Base-by-base conservation (phyloP, 1,140 invertebrate species). In the Micrasema minimum region DNA sequence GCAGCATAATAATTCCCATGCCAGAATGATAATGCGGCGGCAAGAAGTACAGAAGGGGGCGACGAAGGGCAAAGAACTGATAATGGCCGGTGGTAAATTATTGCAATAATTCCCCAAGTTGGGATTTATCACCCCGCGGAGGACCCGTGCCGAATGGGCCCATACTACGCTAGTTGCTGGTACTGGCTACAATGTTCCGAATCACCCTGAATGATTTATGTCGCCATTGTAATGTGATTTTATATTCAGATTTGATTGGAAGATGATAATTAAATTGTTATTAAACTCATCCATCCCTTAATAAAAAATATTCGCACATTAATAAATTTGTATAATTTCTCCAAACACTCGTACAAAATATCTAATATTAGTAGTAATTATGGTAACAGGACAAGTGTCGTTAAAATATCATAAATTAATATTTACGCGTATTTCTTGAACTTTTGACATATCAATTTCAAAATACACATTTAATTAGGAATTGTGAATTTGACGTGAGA, bases 41-140 rank as follows among this genome's bases (percentile, higher is more conserved):
- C n/a, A 62, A 2, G 26, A 50, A 31, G 31, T 51, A 18, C 23
- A 16, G 22, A 20, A 53, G 73, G 50, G 64, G 41, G 70, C 70
- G 74, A 72, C 74, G 74, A 75, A 70, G 74, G 74, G 70, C 74
- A 75, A 75, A 75, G 74, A 75, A 71, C 74, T 75, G 74, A 75
- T 75, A 75, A 75, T 75, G 74, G 70, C 51, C 70, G 53, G 65
- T 69, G 61, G 66, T 75, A 69, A 75, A 75, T 75, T 75, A 75
- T 75, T 75, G 74, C 72, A 72, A 75, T 75, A 75, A 72, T 75
- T 75, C 74, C 66, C 74, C 35, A 72, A 75, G 70, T 75, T 72
- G 48, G 74, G 68, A 75, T 75, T 75, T 72, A 75, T 75, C 69
- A 70, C 43, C 67, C 55, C 53, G 11, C 51, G 48, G 50, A 55